Evolutionary conservation across 2,113 vertebrate genomes (phyloP).

Genomic region (Prunella himalayana): DNA sequence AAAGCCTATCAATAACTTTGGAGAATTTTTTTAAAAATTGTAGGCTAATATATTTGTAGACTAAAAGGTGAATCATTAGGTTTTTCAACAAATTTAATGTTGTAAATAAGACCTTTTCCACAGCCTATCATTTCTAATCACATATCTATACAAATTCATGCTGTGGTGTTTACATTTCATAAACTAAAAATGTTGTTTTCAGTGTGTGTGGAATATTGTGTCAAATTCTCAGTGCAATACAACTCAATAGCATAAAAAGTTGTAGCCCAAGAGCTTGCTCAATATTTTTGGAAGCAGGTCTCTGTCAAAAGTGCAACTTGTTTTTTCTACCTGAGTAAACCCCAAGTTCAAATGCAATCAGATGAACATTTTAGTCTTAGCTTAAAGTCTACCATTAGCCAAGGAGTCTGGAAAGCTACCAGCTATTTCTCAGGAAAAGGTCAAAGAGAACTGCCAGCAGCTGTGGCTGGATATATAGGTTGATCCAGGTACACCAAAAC

Average conservation of each 20-base stretch:
- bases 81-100: slow-evolving; percentile 49
- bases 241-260: slow-evolving; percentile 24
- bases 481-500: background rate
- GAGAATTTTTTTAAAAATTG: background rate
- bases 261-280: slow-evolving; percentile 5
- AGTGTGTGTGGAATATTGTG: slow-evolving; percentile 2
- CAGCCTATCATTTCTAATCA: slow-evolving; percentile 65
- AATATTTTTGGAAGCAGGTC: background rate
- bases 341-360: background rate
- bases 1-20: background rate
- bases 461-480: background rate
- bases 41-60: background rate
- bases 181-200: slow-evolving; percentile 45
- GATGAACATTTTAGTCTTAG: slow-evolving; percentile 25
- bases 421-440: slow-evolving; percentile 30
- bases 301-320: background rate
- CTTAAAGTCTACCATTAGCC: background rate
- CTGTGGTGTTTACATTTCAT: slow-evolving; percentile 56
- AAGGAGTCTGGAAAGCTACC: slow-evolving; percentile 1
- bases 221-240: slow-evolving; percentile 12
- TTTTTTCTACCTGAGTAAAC: background rate
- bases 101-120: slow-evolving; percentile 59
- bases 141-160: slow-evolving; percentile 52
- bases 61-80: slow-evolving; percentile 17
- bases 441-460: background rate